phyloP scores from a whole-genome alignment of 2,113 vertebrate species.

The Periophthalmodon schlosseri region DNA sequence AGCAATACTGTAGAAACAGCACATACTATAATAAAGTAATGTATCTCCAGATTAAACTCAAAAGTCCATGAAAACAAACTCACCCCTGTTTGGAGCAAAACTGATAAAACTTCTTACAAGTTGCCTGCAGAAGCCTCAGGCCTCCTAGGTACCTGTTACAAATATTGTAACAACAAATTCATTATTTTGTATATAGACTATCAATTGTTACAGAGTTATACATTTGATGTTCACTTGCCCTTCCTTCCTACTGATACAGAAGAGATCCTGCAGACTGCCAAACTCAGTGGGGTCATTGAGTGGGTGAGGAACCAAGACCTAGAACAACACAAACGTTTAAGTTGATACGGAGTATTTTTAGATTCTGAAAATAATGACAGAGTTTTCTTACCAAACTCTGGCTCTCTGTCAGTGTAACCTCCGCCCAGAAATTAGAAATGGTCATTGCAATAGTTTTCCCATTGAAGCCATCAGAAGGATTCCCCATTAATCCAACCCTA shows the following conservation, averaged over 20 bases:
- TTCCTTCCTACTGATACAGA: slow-evolving; percentile 84
- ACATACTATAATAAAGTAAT: background rate
- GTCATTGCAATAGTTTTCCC: slow-evolving; percentile 85
- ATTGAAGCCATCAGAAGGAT: slow-evolving; percentile 84
- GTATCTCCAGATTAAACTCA: background rate
- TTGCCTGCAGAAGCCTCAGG: slow-evolving; percentile 81
- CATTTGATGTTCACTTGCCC: slow-evolving; percentile 62
- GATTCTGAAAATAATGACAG: background rate
- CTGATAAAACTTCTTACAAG: slow-evolving; percentile 86
- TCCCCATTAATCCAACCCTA: slow-evolving; percentile 84
- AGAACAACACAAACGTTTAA: background rate
- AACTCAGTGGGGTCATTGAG: slow-evolving; percentile 85
- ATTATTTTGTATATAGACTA: background rate
- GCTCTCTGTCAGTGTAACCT: slow-evolving; percentile 81
- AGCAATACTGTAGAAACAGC: slow-evolving; percentile 73
- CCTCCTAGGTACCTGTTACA: slow-evolving; percentile 80
- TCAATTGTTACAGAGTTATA: background rate
- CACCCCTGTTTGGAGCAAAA: slow-evolving; percentile 84
- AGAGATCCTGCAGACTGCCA: slow-evolving; percentile 82
- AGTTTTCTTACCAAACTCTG: slow-evolving; percentile 73
- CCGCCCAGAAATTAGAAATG: slow-evolving; percentile 85
- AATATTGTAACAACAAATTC: background rate
- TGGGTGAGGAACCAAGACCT: slow-evolving; percentile 82
- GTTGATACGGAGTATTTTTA: background rate
- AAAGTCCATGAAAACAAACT: slow-evolving; percentile 36